Conservation (phyloP, 2,113 vertebrate species). For the Pygoscelis antarcticus region DNA sequence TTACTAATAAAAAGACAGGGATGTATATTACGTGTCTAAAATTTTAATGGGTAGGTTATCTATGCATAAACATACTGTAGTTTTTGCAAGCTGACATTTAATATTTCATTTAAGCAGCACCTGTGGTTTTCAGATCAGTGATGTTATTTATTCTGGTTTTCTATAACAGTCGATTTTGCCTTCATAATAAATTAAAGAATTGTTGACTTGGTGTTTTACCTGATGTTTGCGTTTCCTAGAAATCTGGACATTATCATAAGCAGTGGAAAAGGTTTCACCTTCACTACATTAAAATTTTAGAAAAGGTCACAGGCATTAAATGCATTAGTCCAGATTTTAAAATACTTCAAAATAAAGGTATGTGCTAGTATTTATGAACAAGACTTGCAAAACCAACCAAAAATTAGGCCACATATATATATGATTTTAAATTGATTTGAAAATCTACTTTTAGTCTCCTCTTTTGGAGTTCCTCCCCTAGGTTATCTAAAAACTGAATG, state of each 20-base stretch:
- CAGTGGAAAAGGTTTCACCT: background rate
- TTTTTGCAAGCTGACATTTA: background rate
- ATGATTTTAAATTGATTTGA: background rate
- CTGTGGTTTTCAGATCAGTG: background rate
- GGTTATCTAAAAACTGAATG: background rate
- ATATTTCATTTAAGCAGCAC: background rate
- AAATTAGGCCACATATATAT: background rate
- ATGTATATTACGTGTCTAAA: background rate
- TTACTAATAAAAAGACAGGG: background rate
- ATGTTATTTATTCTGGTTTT: background rate
- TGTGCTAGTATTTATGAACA: background rate
- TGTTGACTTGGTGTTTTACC: background rate
- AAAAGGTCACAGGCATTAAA: background rate
- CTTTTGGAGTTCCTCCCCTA: background rate
- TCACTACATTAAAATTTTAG: background rate
- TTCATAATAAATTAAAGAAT: background rate
- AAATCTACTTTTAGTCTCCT: background rate
- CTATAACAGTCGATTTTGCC: background rate
- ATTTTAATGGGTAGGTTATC: conserved; percentile 21
- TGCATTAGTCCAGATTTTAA: background rate
- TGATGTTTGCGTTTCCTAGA: background rate
- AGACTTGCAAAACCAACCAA: background rate
- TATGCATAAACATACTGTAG: background rate
- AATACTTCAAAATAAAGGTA: background rate
- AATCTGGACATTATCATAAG: background rate